These are phyloP conservation scores for Poeciliopsis presidionis DNA, from an alignment of 2,797 vertebrate species.

Conservation along the genomic window DNA sequence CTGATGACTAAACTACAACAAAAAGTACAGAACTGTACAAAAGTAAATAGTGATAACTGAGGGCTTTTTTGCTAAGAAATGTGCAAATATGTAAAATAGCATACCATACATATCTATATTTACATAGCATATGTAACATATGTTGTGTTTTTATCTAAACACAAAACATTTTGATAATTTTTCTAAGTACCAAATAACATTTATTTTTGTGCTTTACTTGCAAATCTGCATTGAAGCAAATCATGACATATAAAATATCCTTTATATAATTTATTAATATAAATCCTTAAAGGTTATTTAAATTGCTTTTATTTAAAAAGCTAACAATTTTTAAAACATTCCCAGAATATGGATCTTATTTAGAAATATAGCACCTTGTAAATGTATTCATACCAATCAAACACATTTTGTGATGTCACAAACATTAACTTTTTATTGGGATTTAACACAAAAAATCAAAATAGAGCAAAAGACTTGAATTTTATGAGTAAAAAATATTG, in stretches of 20 bases:
- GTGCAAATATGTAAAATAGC: conserved; percentile 45
- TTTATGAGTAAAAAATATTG: neutral
- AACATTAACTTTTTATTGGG: neutral
- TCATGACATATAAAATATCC: conserved; percentile 37
- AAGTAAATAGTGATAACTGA: conserved; percentile 34
- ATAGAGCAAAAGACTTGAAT: too few relatives aligned
- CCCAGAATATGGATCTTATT: conserved; percentile 1
- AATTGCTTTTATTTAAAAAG: conserved; percentile 20
- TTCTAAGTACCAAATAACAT: neutral
- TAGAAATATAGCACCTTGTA: neutral
- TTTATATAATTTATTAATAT: conserved; percentile 34
- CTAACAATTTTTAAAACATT: conserved; percentile 29
- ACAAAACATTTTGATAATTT: neutral
- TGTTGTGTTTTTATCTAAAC: neutral
- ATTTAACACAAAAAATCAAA: neutral
- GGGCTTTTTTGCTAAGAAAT: conserved; percentile 44
- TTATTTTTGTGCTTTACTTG: conserved; percentile 31
- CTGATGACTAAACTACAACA: conserved; percentile 34
- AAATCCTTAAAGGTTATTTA: neutral
- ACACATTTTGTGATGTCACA: neutral
- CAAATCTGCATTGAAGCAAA: conserved; percentile 31
- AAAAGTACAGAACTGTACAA: conserved; percentile 28
- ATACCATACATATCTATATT: conserved; percentile 53
- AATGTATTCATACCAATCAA: neutral
- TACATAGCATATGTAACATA: conserved; percentile 33